Base-by-base conservation (phyloP, 2,113 vertebrate species). In the Psilopogon haemacephalus region DNA sequence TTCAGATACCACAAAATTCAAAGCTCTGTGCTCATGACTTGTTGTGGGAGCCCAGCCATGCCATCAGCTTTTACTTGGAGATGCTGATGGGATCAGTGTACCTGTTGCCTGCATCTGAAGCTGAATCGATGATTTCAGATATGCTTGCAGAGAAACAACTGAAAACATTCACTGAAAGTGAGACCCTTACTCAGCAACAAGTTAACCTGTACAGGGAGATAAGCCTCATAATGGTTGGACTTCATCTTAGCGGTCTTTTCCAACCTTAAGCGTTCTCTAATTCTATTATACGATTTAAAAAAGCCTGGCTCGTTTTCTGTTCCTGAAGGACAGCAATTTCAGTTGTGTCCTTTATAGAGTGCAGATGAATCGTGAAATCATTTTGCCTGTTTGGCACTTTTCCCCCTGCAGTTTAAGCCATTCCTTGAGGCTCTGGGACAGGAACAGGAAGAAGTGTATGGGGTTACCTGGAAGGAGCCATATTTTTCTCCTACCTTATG, bases 141-240 rank as follows among this genome's bases (percentile, higher is more conserved):
- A 28, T 23, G 16, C 76, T 79, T 77, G 54, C 15, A 38, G 64
- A 48, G 75, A 33, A 86, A 48, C 11, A 46, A 4, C 11, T 73
- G 24, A n/a, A 83, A 67, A 26, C 0, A 0, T 70, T 63, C 4
- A 1, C 5, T 62, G 21, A 15, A 69, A 72, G 74, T 76, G 40
- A 89, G 56, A 54, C 26, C 24, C 17, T 87, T 62, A 35, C 1
- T 2, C 42, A 86, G 91, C 89, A 92, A 94, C 80, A 96, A 84
- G 95, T 93, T 78, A 81, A 35, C 42, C 33, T 72, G 17, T 23
- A 37, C 5, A 67, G 68, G 19, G 54, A 87, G 84, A 65, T n/a
- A 37, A 77, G 6, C 37, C 63, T 75, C 16, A 37, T 33, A 15
- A 33, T 23, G 12, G 48, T 50, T 50, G 48, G 48, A 50, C 48